A percentile compares a stretch with the other conserved stretches of the same genome.
These are phyloP conservation scores for Pterocles orientalis DNA, from an alignment of 2,113 vertebrate genomes.

Conservation along the genomic window DNA sequence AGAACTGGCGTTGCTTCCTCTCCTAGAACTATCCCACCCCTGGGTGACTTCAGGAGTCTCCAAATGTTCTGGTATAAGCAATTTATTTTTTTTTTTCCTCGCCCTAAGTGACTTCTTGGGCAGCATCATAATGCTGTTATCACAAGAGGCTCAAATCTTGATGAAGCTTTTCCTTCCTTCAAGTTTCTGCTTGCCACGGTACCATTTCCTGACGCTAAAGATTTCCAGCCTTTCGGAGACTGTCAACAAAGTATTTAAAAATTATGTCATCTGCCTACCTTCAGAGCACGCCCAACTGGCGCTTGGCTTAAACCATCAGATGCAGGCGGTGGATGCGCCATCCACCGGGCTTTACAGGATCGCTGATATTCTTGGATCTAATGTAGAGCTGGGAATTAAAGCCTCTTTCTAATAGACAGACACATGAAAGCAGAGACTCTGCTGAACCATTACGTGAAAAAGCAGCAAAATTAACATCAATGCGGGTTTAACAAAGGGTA, in stretches of 20 bases:
- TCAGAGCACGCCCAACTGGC: not conserved
- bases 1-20: not conserved
- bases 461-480: not conserved
- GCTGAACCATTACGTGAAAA: not conserved
- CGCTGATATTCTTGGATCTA: not conserved
- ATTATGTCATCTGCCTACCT: not conserved
- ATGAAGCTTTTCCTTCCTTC: constrained; percentile 6
- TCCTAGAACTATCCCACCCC: too few species aligned
- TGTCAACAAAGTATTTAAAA: not conserved
- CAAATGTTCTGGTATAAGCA: not conserved
- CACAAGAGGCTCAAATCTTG: not conserved
- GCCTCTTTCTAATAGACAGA: not conserved
- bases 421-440: not conserved
- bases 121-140: not conserved
- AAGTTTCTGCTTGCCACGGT: not conserved
- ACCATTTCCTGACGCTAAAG: not conserved
- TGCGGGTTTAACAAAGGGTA: not conserved
- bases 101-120: not conserved
- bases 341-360: not conserved
- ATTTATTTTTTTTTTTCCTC: not conserved
- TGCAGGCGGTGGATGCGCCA: not conserved
- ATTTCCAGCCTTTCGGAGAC: not conserved
- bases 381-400: not conserved
- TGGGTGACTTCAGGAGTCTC: not conserved
- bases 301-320: not conserved